phyloP scores from a whole-genome alignment of 1,140 invertebrate species.

The Gerris buenoi region DNA sequence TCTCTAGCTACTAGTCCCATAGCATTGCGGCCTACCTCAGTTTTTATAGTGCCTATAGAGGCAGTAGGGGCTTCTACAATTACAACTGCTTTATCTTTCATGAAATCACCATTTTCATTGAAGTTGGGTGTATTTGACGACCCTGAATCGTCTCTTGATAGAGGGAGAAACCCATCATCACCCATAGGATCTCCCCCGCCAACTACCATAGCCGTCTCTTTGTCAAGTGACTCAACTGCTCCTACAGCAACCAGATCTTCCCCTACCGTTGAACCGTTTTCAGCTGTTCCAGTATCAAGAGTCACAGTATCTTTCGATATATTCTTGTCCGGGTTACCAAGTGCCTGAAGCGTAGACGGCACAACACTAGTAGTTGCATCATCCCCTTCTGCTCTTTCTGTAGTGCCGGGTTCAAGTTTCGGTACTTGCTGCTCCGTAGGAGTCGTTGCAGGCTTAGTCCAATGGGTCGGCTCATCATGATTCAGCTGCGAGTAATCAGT shows the following conservation, averaged over 20 bases:
- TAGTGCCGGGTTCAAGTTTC: neutral
- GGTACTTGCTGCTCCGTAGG: neutral
- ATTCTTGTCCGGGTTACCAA: neutral
- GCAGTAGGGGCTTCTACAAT: neutral
- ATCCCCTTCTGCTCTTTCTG: neutral
- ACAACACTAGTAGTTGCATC: neutral
- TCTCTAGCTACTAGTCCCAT: neutral
- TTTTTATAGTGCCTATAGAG: neutral
- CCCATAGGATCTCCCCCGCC: too few relatives aligned
- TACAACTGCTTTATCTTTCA: neutral
- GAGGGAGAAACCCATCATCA: neutral
- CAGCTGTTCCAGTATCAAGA: neutral
- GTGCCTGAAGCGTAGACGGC: neutral
- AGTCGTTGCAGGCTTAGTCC: constrained; percentile 17
- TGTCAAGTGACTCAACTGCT: neutral
- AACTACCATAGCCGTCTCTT: neutral
- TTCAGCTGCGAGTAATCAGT: constrained; percentile 21
- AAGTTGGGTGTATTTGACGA: neutral
- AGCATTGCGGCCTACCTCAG: neutral
- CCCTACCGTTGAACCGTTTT: neutral
- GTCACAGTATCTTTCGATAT: neutral
- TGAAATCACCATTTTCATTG: neutral
- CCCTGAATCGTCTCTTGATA: neutral
- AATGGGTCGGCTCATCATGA: constrained; percentile 21
- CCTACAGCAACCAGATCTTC: neutral